phyloP scores from a whole-genome alignment of 1,140 invertebrate species.

The Cydia pomonella region DNA sequence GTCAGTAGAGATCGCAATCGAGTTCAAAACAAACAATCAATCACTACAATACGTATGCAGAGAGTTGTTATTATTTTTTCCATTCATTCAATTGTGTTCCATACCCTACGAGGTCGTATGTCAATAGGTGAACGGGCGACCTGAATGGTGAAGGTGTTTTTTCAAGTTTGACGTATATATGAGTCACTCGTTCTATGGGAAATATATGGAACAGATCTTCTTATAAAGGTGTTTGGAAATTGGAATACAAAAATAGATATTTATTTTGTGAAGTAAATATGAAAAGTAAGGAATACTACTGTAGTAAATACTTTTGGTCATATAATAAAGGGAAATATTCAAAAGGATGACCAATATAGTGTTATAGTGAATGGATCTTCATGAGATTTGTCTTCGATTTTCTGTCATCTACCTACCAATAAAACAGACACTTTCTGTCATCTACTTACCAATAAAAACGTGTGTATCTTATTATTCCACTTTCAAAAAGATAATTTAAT shows the following conservation, averaged over 20 bases:
- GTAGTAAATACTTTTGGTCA: too few relatives aligned
- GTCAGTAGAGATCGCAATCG: constrained; percentile 42
- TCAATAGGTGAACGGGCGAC: constrained; percentile 42
- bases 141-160: constrained; percentile 37
- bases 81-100: constrained; percentile 39
- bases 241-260: not conserved
- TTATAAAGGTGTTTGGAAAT: not conserved
- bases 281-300: too few relatives aligned
- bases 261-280: not conserved
- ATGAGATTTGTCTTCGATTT: not conserved
- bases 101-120: constrained; percentile 44
- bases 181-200: constrained; percentile 3
- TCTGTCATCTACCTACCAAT: not conserved
- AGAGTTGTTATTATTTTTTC: constrained; percentile 40
- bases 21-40: constrained; percentile 49
- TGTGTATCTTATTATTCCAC: constrained; percentile 17
- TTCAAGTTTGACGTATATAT: not conserved
- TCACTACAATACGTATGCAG: constrained; percentile 35
- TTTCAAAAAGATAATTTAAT: constrained; percentile 2
- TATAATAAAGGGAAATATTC: too few relatives aligned
- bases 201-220: not conserved
- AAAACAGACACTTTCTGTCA: not conserved
- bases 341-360: not conserved
- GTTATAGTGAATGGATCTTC: not conserved
- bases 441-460: not conserved